phyloP scores from a whole-genome alignment of 2,113 vertebrate genomes.

The Corythornis cristatus region DNA sequence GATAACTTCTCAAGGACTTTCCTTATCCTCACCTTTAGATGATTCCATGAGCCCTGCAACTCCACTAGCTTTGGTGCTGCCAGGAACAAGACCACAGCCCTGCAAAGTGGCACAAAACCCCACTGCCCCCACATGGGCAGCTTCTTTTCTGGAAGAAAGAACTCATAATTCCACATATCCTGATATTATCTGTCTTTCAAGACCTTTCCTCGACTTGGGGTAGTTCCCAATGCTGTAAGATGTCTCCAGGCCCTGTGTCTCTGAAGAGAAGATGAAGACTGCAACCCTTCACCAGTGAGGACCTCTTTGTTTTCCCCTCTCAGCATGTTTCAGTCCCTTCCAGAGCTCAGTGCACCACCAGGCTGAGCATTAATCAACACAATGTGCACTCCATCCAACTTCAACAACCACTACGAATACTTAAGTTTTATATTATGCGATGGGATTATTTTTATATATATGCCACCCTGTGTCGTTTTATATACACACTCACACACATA shows the following conservation, averaged over 20 bases:
- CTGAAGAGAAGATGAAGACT: background rate
- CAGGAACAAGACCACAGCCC: rapidly evolving
- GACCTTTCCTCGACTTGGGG: background rate
- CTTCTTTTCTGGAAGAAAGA: background rate
- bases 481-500: background rate
- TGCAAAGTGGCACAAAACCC: background rate
- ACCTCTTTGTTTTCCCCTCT: background rate
- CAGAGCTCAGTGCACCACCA: background rate
- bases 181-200: background rate
- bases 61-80: background rate
- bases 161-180: background rate
- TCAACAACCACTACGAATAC: background rate
- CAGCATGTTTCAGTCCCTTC: background rate
- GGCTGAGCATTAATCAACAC: slow-evolving; percentile 39
- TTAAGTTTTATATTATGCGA: slow-evolving; percentile 29
- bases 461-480: slow-evolving; percentile 46
- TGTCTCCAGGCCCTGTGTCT: background rate
- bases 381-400: slow-evolving; percentile 12
- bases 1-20: background rate
- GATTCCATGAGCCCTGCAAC: background rate
- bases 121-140: background rate
- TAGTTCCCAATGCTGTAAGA: background rate
- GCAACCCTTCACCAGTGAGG: background rate
- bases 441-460: slow-evolving; percentile 51
- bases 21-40: no score